A percentile compares a stretch with the other conserved stretches of the same genome.
These are phyloP conservation scores for Strix aluco DNA, from an alignment of 2,113 vertebrate species.

Conservation along the genomic window DNA sequence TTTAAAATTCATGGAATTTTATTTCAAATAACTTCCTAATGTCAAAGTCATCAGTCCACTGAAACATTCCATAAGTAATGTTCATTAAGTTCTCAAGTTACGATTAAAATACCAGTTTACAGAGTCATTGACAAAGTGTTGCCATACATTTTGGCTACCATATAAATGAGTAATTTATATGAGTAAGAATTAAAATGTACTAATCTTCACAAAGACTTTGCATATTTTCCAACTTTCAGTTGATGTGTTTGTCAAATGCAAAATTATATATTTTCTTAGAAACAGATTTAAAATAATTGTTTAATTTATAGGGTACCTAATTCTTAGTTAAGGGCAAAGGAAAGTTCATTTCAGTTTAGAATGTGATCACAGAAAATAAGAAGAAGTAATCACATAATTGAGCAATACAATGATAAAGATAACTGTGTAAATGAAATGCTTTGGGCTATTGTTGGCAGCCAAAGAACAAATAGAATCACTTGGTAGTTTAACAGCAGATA, in stretches of 20 bases:
- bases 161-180: neutral
- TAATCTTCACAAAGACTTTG: neutral
- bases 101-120: neutral
- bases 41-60: neutral
- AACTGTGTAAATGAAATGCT: neutral
- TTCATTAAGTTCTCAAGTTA: neutral
- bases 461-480: neutral
- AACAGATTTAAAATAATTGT: neutral
- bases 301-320: neutral
- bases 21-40: neutral
- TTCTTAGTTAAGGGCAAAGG: neutral
- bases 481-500: neutral
- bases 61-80: neutral
- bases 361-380: neutral
- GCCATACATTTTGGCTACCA: neutral
- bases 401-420: neutral
- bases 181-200: neutral
- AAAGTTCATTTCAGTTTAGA: neutral
- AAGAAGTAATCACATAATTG: neutral
- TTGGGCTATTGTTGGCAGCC: neutral
- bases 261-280: neutral
- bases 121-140: neutral
- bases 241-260: neutral
- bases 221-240: neutral
- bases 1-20: neutral